Evolutionary conservation across 1,140 invertebrate genomes (phyloP).

Genomic region (Oreohelix idahoensis): DNA sequence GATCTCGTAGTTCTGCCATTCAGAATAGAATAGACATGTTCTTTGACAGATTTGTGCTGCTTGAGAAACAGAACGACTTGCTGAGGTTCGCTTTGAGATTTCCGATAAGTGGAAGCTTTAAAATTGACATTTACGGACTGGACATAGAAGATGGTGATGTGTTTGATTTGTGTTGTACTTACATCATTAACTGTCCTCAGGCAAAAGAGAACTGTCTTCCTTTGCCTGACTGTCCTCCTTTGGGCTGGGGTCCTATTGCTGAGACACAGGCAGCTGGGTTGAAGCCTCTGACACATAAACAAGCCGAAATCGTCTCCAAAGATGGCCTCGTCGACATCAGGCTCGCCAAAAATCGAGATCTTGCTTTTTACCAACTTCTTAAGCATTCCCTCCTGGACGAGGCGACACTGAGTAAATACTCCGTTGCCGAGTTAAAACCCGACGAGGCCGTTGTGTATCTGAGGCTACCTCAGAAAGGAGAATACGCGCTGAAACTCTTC

Average conservation of each 20-base stretch:
- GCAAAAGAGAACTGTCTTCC: slow-evolving; percentile 61
- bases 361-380: slow-evolving; percentile 62
- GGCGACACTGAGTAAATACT: slow-evolving; percentile 65
- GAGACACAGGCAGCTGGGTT: slow-evolving; percentile 63
- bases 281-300: slow-evolving; percentile 62
- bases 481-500: slow-evolving; percentile 68
- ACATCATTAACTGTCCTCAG: slow-evolving; percentile 63
- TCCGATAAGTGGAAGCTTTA: slow-evolving; percentile 64
- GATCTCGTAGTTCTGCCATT: slow-evolving; percentile 34
- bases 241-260: slow-evolving; percentile 68
- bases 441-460: slow-evolving; percentile 63
- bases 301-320: slow-evolving; percentile 61
- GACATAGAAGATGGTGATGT: slow-evolving; percentile 62
- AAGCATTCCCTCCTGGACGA: slow-evolving; percentile 65
- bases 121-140: slow-evolving; percentile 68
- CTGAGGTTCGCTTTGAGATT: slow-evolving; percentile 63
- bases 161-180: slow-evolving; percentile 67
- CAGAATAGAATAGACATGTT: slow-evolving; percentile 49
- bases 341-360: slow-evolving; percentile 59
- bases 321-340: slow-evolving; percentile 66
- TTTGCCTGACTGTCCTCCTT: slow-evolving; percentile 63
- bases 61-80: slow-evolving; percentile 59
- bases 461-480: slow-evolving; percentile 64
- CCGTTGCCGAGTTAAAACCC: slow-evolving; percentile 59
- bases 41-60: slow-evolving; percentile 65